Evolutionary conservation across 1,140 invertebrate genomes (phyloP), one percentile per base, ranked within the genome.

Genomic region (Diorhabda sublineata): DNA sequence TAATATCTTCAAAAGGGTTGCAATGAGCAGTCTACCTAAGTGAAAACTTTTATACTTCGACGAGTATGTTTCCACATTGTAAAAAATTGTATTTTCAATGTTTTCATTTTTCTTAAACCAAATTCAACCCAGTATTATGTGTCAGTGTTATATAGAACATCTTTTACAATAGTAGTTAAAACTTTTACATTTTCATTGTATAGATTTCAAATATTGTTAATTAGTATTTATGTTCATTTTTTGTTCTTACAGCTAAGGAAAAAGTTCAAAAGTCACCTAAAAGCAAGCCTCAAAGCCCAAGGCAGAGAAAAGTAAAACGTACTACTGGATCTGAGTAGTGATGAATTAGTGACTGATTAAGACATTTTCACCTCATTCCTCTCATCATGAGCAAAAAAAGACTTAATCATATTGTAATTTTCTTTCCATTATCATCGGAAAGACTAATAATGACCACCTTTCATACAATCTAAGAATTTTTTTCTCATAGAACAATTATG

Each of bases 261-360:
- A 81, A 80, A 83, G 82, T 47, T 82, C 85, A 26, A 86, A 87
- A 76, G 79, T 66, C 64, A 45, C 65, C 84, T 84, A 41, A 85
- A 86, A 75, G 80, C 69, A 71, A 66, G 83, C 69, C 76, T 76
- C 57, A 72, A 83, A 91, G 90, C 70, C 90, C 90, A 69, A 88
- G 88, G 76, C 85, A 90, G 78, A 86, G 90, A 75, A 91, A 91
- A 83, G 85, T 86, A 26, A 91, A 91, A 80, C 85, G 87, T 76
- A 85, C 88, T 26, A 87, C 84, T 45, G 89, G 89, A 64, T 87
- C 85, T 47, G 90, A 91, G 79, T 83, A 74, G 77, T 82, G 68
- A 81, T 77, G 26, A 69, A 77, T 80, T 68, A 80, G 78, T 73
- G 58, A 69, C 58, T 64, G 60, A 64, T 58, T 41, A 42, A 58